A percentile compares a stretch with the other conserved stretches of the same genome.
Evolutionary conservation across 2,797 vertebrate species (phyloP).

Genomic region (Ambastaia sidthimunki): DNA sequence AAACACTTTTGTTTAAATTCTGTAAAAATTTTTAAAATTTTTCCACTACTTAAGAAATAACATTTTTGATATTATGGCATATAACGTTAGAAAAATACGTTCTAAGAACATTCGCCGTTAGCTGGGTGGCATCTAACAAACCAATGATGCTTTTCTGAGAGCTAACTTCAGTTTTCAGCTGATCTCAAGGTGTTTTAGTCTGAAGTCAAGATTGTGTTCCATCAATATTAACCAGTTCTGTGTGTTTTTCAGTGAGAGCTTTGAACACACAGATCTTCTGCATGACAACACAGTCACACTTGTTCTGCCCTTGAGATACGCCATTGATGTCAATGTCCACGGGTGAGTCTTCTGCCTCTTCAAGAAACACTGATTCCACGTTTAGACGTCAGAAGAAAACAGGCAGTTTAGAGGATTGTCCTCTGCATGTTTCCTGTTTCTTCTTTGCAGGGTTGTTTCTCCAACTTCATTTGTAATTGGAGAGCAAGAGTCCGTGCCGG

Average conservation of each 20-base stretch:
- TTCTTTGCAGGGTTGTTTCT: slow-evolving; percentile 77
- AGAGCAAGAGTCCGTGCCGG: slow-evolving; percentile 71
- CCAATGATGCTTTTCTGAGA: too few relatives aligned
- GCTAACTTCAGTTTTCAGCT: too few relatives aligned
- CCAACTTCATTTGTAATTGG: slow-evolving; percentile 88
- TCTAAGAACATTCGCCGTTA: too few relatives aligned
- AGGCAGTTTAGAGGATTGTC: not conserved
- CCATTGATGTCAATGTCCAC: slow-evolving; percentile 81
- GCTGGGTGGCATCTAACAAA: too few relatives aligned
- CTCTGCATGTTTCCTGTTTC: not conserved
- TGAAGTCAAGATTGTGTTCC: not conserved
- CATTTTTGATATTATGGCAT: too few relatives aligned
- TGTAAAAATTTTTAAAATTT: too few relatives aligned
- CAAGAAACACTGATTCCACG: not conserved
- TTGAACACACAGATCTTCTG: slow-evolving; percentile 73
- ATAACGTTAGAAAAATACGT: too few relatives aligned
- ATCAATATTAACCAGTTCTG: not conserved
- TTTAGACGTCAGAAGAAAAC: not conserved
- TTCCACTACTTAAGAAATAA: too few relatives aligned
- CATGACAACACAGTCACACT: slow-evolving; percentile 79
- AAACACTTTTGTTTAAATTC: too few relatives aligned
- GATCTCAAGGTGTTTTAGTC: not conserved
- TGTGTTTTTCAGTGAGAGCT: slow-evolving; percentile 82
- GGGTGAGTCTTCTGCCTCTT: slow-evolving; percentile 79
- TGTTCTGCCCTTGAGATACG: slow-evolving; percentile 84